Evolutionary conservation across 2,888 invertebrate genomes (phyloP).

Genomic region (Papilio gigon): DNA sequence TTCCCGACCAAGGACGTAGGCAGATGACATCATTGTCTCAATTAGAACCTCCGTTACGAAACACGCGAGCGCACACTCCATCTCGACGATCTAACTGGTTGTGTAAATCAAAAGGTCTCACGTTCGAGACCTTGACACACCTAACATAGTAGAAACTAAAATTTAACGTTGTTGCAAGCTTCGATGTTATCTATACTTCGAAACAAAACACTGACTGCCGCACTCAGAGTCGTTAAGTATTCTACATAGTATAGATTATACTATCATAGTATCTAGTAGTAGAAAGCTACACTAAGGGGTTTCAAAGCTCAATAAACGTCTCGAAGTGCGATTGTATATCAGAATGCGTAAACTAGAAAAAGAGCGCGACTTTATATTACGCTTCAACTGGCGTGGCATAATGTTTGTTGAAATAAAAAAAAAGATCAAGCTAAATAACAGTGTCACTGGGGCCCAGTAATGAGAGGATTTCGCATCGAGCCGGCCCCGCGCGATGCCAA

Average conservation of each 20-base stretch:
- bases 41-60: conserved; percentile 41
- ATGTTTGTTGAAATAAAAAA: conserved; percentile 22
- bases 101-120: conserved; percentile 56
- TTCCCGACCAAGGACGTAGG: conserved; percentile 22
- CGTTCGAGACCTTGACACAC: conserved; percentile 61
- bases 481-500: conserved; percentile 17
- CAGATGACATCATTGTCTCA: conserved; percentile 33
- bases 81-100: conserved; percentile 47
- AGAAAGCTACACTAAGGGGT: too few relatives aligned
- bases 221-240: too few relatives aligned
- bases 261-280: too few relatives aligned
- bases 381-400: background rate
- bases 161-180: conserved; percentile 16
- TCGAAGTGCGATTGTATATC: too few relatives aligned
- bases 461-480: conserved; percentile 30
- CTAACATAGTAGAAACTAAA: conserved; percentile 49
- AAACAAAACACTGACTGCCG: background rate
- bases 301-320: too few relatives aligned
- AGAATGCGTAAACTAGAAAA: background rate
- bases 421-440: conserved; percentile 30
- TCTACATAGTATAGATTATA: too few relatives aligned
- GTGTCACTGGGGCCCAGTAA: conserved; percentile 27
- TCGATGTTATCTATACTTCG: conserved; percentile 10
- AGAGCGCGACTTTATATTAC: background rate
- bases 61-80: conserved; percentile 32